Evolutionary conservation across 1,140 invertebrate species (phyloP), one percentile per base, ranked within the genome.

Genomic region (Scaptomyza pallida): DNA sequence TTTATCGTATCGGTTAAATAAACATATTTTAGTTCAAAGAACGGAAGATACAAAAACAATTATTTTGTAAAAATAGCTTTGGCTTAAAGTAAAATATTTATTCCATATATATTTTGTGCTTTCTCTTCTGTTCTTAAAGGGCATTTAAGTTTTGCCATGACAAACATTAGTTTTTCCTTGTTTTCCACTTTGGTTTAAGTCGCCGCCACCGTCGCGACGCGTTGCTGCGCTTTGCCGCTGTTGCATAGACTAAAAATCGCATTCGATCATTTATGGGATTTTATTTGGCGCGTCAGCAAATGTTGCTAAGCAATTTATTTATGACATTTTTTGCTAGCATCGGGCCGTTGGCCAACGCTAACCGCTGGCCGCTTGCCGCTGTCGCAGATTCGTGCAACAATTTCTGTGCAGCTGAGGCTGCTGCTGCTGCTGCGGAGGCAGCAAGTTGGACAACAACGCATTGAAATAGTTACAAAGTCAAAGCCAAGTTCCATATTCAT

Each of bases 281-380:
- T 90, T 90, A 90, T 90, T 90, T 90, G 89, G 89, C 89, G 85
- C 83, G 89, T 85, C 83, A 90, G 78, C 85, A 90, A 90, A 90
- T 90, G 89, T 90, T 90, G 85, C 78, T 85, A 79, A 85, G 77
- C 77, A 88, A 90, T 90, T 90, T 90, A 90, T 90, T 90, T 90
- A 90, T 90, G 89, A 89, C 83, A 90, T 90, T 90, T 90, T 85
- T 89, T 81, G 55, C 52, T 80, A 40, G 70, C 44, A 26, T 59
- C 26, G 41, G 41, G 30, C 41, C 62, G 50, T 44, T 44, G 54
- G 35, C 54, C 40, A 44, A 15, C 40, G 51, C 43, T 56, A 48
- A 48, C 63, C 16, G 65, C 50, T 4, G 2, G 19, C 19, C 19
- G 19, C 19, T 21, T 37, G 57, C 67, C 35, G 52, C 37, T 47